Conservation (phyloP, 2,888 invertebrate genomes). For the Hanleya hanleyi region DNA sequence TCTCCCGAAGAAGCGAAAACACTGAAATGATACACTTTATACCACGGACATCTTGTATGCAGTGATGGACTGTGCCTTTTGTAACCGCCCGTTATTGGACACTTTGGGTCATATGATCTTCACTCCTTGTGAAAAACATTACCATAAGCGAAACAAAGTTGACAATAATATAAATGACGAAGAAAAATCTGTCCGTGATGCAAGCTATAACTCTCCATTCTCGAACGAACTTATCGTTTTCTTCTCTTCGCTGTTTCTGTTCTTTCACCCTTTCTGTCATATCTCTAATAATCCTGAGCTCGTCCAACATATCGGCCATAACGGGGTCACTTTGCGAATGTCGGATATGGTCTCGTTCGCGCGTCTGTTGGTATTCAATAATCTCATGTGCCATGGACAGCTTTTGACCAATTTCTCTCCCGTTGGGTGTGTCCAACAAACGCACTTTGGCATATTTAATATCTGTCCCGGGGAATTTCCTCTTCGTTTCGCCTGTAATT, state of each 20-base stretch:
- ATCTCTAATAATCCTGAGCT: slow-evolving; percentile 59
- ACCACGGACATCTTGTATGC: too few species aligned
- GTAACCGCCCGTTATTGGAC: too few species aligned
- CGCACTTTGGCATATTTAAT: slow-evolving; percentile 46
- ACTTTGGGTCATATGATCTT: too few species aligned
- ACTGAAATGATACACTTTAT: too few species aligned
- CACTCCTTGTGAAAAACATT: slow-evolving; percentile 48
- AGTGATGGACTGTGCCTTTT: too few species aligned
- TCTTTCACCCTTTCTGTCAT: slow-evolving; percentile 62
- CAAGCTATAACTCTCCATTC: slow-evolving; percentile 69
- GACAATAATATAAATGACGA: slow-evolving; percentile 60
- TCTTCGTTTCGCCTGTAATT: slow-evolving; percentile 25
- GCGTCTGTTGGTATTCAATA: background rate
- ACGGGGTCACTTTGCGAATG: background rate
- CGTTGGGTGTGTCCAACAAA: slow-evolving; percentile 46
- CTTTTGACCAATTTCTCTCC: slow-evolving; percentile 31
- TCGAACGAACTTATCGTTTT: slow-evolving; percentile 55
- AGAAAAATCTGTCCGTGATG: slow-evolving; percentile 66
- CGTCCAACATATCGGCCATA: slow-evolving; percentile 42
- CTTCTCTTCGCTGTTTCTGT: slow-evolving; percentile 59
- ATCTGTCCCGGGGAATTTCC: slow-evolving; percentile 39
- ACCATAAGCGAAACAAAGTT: slow-evolving; percentile 61
- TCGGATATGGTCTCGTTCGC: background rate
- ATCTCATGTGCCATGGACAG: slow-evolving; percentile 10
- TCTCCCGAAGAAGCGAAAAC: too few species aligned